phyloP scores from a whole-genome alignment of 2,888 invertebrate species.

The Oscheius sp. region DNA sequence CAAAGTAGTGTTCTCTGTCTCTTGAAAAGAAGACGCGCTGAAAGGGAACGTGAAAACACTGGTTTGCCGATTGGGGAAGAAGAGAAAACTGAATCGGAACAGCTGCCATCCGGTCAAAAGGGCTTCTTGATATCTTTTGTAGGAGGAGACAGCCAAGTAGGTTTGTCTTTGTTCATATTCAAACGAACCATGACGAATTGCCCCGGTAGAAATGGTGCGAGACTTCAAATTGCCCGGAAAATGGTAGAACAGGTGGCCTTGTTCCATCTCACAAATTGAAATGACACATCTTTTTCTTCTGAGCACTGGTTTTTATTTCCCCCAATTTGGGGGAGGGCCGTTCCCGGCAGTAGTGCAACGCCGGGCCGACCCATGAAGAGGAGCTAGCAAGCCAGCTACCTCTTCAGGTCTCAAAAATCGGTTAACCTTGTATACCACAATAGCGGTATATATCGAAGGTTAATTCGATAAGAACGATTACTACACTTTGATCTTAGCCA shows the following conservation, averaged over 20 bases:
- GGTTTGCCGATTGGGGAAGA: not conserved
- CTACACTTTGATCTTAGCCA: no score
- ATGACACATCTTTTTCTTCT: no score
- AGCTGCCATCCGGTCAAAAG: not conserved
- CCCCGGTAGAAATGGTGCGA: not conserved
- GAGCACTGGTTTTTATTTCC: no score
- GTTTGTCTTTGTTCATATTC: conserved; percentile 11
- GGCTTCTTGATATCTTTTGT: not conserved
- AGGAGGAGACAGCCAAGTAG: no score
- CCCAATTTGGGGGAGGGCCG: no score
- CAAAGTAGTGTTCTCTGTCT: not conserved
- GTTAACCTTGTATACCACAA: no score
- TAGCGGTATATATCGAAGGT: no score
- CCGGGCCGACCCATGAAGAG: no score
- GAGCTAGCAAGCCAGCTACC: no score
- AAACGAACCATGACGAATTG: conserved; percentile 5
- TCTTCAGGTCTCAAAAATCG: no score
- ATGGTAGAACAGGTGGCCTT: not conserved
- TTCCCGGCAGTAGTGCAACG: no score
- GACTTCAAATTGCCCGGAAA: not conserved
- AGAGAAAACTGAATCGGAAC: conserved; percentile 22
- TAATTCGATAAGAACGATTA: no score
- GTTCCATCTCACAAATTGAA: not conserved
- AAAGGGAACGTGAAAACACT: conserved; percentile 21
- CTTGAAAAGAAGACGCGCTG: not conserved